Evolutionary conservation across 2,113 vertebrate genomes (phyloP), one percentile per base, ranked within the genome.

Genomic region (Picathartes gymnocephalus): DNA sequence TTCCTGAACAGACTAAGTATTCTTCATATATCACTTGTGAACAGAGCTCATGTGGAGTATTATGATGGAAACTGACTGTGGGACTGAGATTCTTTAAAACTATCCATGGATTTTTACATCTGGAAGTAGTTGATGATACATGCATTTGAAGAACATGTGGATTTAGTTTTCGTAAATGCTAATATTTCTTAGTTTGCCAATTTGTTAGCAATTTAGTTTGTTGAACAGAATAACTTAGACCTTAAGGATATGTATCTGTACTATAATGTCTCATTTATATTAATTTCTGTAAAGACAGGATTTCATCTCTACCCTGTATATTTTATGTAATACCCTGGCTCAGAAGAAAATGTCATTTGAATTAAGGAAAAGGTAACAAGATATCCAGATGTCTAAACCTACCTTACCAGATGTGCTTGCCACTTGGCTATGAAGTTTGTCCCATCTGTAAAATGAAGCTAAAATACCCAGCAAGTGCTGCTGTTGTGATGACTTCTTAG

Each of bases 1-100:
- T 70, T 98, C 99, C 42, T 99, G 97, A 99, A 78, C 21, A 79
- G n/a, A 64, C 56, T 31, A 72, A 77, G 40, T 22, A 28, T 7
- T 56, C 15, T 33, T 74, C 11, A 39, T 30, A 1, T 28, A 18
- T 33, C 0, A 0, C 51, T 44, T 50, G 22, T 44, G 50, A 92
- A 57, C n/a, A 39, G 33, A 21, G 40, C 65, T 71, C 4, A 69
- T 62, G 79, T 47, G 76, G 47, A 92, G 47, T 47, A 5, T 45
- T 24, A 3, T 21, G 9, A 64, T 37, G 60, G 68, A 91, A 87
- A 70, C 53, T 31, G 66, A 42, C 54, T 65, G 51, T 2, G 1
- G 33, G 37, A 81, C 40, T 76, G 81, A 83, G n/a, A 37, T 70
- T 89, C 66, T 40, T 95, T 64, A 70, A 70, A 78, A 62, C n/a